Evolutionary conservation across 64 coral and sea anemone genomes (phyloP).

Genomic region (Catalaphyllia jardinei): DNA sequence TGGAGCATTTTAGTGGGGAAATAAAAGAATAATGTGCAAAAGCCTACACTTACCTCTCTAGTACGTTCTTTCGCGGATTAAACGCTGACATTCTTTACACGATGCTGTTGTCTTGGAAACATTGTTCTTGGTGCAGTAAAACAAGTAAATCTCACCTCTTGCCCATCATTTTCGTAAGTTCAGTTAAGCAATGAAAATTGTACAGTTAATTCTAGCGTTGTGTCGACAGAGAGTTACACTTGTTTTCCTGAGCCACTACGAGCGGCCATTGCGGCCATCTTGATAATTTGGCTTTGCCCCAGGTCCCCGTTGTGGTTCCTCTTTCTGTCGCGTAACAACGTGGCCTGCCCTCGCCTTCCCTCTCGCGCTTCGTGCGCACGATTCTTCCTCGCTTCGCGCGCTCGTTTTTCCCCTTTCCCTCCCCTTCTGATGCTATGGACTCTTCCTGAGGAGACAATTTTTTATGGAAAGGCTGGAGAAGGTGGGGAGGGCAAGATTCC

Average conservation of each 20-base stretch:
- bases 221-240: background rate
- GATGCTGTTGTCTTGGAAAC: background rate
- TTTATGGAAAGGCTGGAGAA: too few relatives aligned
- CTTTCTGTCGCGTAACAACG: too few relatives aligned
- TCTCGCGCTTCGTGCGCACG: too few relatives aligned
- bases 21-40: background rate
- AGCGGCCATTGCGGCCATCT: slow-evolving; percentile 24
- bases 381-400: too few relatives aligned
- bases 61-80: slow-evolving; percentile 17
- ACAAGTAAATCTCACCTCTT: background rate
- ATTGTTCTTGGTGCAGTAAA: background rate
- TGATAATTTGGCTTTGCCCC: background rate
- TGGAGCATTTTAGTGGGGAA: too few relatives aligned
- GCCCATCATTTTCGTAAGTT: background rate
- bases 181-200: background rate
- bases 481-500: too few relatives aligned
- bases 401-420: too few relatives aligned
- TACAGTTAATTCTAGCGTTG: background rate
- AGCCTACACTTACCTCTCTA: slow-evolving; percentile 20
- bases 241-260: too few relatives aligned
- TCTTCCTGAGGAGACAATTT: too few relatives aligned
- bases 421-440: too few relatives aligned
- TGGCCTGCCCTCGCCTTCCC: too few relatives aligned
- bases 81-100: slow-evolving; percentile 8
- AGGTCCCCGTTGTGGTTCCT: background rate